Conservation (phyloP, 2,888 invertebrate genomes). For the Eupsilia transversa region DNA sequence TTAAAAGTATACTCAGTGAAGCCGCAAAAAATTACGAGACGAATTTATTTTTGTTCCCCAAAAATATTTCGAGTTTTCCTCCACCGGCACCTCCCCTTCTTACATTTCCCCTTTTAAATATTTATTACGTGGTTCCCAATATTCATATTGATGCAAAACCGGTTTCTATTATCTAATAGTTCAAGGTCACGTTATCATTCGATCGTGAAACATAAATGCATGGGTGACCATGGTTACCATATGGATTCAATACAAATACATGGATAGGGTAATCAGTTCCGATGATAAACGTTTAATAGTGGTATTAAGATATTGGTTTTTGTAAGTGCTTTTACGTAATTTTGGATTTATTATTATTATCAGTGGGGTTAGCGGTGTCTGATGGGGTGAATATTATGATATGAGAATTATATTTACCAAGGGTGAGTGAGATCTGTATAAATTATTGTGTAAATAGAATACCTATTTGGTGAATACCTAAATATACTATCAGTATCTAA, state of each 20-base stretch:
- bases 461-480: too few relatives aligned
- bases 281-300: slow-evolving; percentile 24
- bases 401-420: slow-evolving; percentile 2
- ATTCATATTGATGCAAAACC: slow-evolving; percentile 12
- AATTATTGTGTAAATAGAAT: too few relatives aligned
- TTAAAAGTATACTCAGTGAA: background rate
- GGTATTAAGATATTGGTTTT: slow-evolving; percentile 40
- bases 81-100: background rate
- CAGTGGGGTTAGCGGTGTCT: background rate
- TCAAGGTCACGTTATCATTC: slow-evolving; percentile 57
- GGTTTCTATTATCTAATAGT: slow-evolving; percentile 43
- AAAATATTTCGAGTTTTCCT: slow-evolving; percentile 10
- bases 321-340: slow-evolving; percentile 26
- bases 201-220: slow-evolving; percentile 32
- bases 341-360: background rate
- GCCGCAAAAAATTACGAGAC: background rate
- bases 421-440: too few relatives aligned
- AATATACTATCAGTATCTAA: too few relatives aligned
- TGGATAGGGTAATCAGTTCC: slow-evolving; percentile 9
- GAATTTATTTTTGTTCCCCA: background rate
- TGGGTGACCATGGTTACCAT: slow-evolving; percentile 56
- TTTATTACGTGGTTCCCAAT: slow-evolving; percentile 8
- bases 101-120: slow-evolving; percentile 7
- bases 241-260: slow-evolving; percentile 57
- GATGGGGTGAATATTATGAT: background rate